Evolutionary conservation across 2,888 invertebrate genomes (phyloP), one percentile per base, ranked within the genome.

Genomic region (Serripes groenlandicus): DNA sequence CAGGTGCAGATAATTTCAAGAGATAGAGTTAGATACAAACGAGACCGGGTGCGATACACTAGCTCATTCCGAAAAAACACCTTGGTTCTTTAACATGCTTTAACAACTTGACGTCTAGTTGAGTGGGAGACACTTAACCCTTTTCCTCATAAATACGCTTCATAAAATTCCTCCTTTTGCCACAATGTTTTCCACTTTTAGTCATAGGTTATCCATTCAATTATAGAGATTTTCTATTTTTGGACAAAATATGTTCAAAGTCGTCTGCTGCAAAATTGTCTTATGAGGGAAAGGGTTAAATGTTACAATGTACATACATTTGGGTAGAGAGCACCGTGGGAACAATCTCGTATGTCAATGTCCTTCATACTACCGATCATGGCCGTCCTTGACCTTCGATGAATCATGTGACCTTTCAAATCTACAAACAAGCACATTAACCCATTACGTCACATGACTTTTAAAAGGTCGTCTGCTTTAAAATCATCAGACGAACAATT

Each of bases 381-480:
- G 42, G 97, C 96, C 95, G 97, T 96, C 89, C 97, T 95, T 90
- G 97, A 97, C 0, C 97, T 97, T 90, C 97, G 96, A 94, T 97
- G 97, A 85, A 97, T 96, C 90, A 97, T 97, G 94, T 97, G 97
- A 89, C 96, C 96, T 95, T 97, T 97, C 79, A 97, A 92, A 0
- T 96, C 96, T 58, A 56, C 35, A 56, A 56, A 66, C 28, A 58
- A 28, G n/a, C n/a, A n/a, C n/a, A n/a, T n/a, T n/a, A n/a, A n/a
- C n/a, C n/a, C n/a, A n/a, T n/a, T n/a, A n/a, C n/a, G n/a, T n/a
- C n/a, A n/a, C n/a, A n/a, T n/a, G n/a, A n/a, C n/a, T n/a, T n/a
- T n/a, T n/a, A n/a, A n/a, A n/a, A n/a, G n/a, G n/a, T n/a, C n/a
- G n/a, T n/a, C n/a, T n/a, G n/a, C n/a, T n/a, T n/a, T n/a, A n/a